Base-by-base conservation (phyloP, 2,888 invertebrate genomes). In the Leistus spinibarbis region DNA sequence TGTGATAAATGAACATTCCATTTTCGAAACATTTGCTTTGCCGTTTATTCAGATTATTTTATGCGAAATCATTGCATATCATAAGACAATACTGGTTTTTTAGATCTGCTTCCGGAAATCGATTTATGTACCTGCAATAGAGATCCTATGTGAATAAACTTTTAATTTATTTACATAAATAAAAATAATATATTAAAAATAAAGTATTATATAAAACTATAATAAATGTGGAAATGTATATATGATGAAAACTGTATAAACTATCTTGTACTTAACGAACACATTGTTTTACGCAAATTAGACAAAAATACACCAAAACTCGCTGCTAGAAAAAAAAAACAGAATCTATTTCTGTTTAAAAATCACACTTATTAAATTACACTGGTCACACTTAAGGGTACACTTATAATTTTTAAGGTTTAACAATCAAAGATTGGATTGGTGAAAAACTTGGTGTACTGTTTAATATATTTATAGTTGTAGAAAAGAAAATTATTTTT, bases 61-160 rank as follows among this genome's bases (percentile, higher is more conserved):
- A 40, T 40, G 40, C 40, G 40, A 62, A 60, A 68, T 75, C 75
- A 75, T 75, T 75, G 75, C 75, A 75, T 75, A 75, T 75, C 75
- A 75, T 67, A 69, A 62, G 75, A 75, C 75, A 75, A 75, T 75
- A 75, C 75, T 60, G 27, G 53, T 62, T 57, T 67, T 57, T 57
- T 67, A 65, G 72, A 72, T 13, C 24, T 65, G 72, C 72, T 72
- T 72, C 13, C 40, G 40, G 10, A 65, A 72, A 69, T 65, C 2
- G 53, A 65, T 54, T 68, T 72, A 72, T 66, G 73, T 73, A 73
- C 73, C 73, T 73, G 73, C 73, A 64, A 20, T 64, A 64, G 53
- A 67, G 23, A 70, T 57, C 73, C 66, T 65, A 53, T 40, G 62
- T 62, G 60, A 60, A 73, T 72, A 63, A 53, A 60, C 22, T 60